Evolutionary conservation across 2,113 vertebrate species (phyloP).

Genomic region (human (Homo sapiens)): GRCh38 chr3:36533001-36533500

Average conservation of each 20-base stretch:
- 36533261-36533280: not conserved
- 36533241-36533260: not conserved
- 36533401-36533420: constrained; percentile 7
- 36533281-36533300: not conserved
- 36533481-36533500: constrained; percentile 4
- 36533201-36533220: not conserved
- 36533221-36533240: not conserved
- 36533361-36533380: not conserved
- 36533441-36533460: not conserved
- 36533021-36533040: not conserved
- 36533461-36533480: not conserved
- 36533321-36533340: not conserved
- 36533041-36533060: not conserved
- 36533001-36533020: not conserved
- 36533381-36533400: constrained; percentile 16
- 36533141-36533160: not conserved
- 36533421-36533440: constrained; percentile 24
- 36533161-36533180: not conserved
- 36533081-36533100: not conserved
- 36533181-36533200: not conserved
- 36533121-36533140: not conserved
- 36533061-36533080: not conserved
- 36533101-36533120: not conserved
- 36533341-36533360: not conserved
- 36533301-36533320: not conserved